Evolutionary conservation across 30 jellyfish, hydroid and myxozoan genomes (phyloP), one percentile per base, ranked within the genome.

Genomic region (Cassiopea andromeda): DNA sequence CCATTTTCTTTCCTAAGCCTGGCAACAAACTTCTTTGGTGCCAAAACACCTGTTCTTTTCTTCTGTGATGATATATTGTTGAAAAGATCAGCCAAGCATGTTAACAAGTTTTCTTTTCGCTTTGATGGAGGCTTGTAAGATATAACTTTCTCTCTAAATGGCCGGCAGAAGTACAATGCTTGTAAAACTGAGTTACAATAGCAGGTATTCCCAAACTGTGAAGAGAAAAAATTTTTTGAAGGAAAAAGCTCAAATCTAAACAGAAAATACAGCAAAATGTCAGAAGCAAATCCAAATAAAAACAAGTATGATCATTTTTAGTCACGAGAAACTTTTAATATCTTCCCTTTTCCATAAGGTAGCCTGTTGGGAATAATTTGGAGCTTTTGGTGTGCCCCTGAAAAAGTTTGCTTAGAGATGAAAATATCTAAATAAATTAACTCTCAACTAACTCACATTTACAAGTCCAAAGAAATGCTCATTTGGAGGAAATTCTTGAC

Each of bases 391-490:
- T 27, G 38, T 27, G 38, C 64, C 7, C 64, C 64, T 3, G 7
- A 6, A 54, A 6, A 54, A 10, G 7, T 3, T 10, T 54, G 64
- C 7, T 6, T 54, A 54, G 64, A 54, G 12, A 54, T 54, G 12
- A 6, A 54, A 10, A 6, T 10, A 54, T 54, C 12, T 6, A 3
- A 10, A 10, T 10, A 54, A 54, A 54, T 3, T 54, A 10, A 54
- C 12, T 54, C 7, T 54, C 12, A 3, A 10, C 12, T 10, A 6
- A 54, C 99, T 84, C 83, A 96, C 99, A 96, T 96, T 96, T 10
- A 96, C 97, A 18, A 96, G 92, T 48, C 99, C 99, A 96, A 91
- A 96, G 81, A 91, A 96, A 79, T 96, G 99, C 89, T 96, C 99
- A 89, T 89, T 96, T 75, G 84, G 89, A 19, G 98, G 99, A 73